Conservation (phyloP, 35 echinoderm and acorn worm species). For the Holothuria glaberrima region DNA sequence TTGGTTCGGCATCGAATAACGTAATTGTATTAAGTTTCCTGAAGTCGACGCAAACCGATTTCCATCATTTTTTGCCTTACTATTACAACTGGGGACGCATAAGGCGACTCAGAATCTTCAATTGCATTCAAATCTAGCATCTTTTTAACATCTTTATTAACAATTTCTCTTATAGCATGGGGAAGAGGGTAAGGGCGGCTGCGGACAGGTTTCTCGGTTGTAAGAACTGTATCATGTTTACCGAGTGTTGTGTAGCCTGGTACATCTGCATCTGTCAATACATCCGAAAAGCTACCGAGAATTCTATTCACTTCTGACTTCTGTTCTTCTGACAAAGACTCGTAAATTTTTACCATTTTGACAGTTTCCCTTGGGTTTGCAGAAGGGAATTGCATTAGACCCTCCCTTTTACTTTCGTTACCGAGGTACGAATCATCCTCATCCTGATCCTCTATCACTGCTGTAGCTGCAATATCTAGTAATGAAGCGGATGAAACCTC, state of each 20-base stretch:
- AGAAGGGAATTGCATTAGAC: background rate
- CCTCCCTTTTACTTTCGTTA: background rate
- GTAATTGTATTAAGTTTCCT: too few species aligned
- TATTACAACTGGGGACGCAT: too few species aligned
- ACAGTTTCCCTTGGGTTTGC: conserved; percentile 39
- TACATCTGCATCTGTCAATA: conserved; percentile 53
- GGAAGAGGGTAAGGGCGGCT: too few species aligned
- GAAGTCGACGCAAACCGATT: too few species aligned
- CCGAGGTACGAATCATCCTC: background rate
- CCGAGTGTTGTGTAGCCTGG: conserved; percentile 47
- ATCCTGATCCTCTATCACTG: background rate
- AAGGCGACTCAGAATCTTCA: too few species aligned
- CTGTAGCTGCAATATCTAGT: background rate
- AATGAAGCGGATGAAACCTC: background rate
- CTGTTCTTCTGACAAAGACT: background rate
- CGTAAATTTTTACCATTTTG: conserved; percentile 6
- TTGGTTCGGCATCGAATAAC: too few species aligned
- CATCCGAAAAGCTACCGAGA: too few species aligned
- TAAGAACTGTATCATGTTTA: conserved; percentile 56
- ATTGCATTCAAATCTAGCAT: conserved; percentile 66
- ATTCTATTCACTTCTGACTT: too few species aligned
- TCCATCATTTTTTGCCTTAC: conserved; percentile 64
- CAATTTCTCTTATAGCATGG: conserved; percentile 39
- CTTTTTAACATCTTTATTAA: conserved; percentile 54
- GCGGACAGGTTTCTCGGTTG: too few species aligned